A percentile compares a stretch with the other conserved stretches of the same genome.
phyloP scores from a whole-genome alignment of 2,888 invertebrate genomes.

The Spicauda simplicius region DNA sequence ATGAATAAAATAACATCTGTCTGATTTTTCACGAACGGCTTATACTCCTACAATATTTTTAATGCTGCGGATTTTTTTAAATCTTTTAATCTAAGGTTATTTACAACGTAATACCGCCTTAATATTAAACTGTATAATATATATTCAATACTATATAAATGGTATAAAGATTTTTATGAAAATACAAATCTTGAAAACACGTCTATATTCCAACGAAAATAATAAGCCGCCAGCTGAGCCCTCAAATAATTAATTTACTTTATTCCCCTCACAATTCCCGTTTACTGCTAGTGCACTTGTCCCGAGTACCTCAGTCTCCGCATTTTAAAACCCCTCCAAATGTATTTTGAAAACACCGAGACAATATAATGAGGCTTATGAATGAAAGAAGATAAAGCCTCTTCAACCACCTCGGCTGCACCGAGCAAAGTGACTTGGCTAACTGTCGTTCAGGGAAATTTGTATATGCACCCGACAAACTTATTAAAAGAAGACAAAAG shows the following conservation, averaged over 20 bases:
- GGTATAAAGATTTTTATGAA: no score
- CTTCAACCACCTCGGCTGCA: slow-evolving; percentile 9
- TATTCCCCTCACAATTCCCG: slow-evolving; percentile 19
- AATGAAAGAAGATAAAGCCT: slow-evolving; percentile 15
- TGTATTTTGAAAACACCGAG: slow-evolving; percentile 26
- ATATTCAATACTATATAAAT: no score
- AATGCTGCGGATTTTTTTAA: no score
- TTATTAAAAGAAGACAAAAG: no score
- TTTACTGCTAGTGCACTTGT: slow-evolving; percentile 19
- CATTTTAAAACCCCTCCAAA: slow-evolving; percentile 15
- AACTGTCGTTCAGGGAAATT: background rate
- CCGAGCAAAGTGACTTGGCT: background rate
- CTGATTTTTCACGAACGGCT: no score
- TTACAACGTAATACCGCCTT: no score
- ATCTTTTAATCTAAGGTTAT: no score
- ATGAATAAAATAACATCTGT: no score
- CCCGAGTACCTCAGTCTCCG: slow-evolving; percentile 11
- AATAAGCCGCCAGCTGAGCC: background rate
- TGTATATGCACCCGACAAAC: background rate
- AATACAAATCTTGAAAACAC: no score
- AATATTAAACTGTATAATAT: no score
- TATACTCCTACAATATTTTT: no score
- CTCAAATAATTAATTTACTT: slow-evolving; percentile 20
- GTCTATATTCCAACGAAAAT: background rate
- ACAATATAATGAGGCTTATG: slow-evolving; percentile 31